Evolutionary conservation across 2,888 invertebrate genomes (phyloP), one percentile per base, ranked within the genome.

Genomic region (Thumatha senex): DNA sequence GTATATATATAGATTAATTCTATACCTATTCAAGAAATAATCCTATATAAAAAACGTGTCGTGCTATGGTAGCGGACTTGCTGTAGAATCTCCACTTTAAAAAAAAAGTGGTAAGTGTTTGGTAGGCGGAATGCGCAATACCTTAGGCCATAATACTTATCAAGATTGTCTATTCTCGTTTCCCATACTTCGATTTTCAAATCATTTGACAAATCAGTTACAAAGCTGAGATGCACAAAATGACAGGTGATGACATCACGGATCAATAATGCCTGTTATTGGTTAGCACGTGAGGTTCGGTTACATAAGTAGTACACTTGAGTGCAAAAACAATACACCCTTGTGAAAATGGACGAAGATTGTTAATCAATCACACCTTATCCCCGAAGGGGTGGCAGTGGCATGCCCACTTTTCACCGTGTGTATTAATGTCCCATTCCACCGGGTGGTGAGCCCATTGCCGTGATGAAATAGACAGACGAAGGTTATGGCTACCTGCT

Each of bases 241-340:
- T 70, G 65, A 56, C 56, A 53, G 51, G 42, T 77, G 80, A 84
- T 86, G 86, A 84, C 84, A 82, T 84, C 85, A 85, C 82, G 80
- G 66, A 73, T 57, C 64, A 58, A 75, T 82, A 81, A 83, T 83
- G 67, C 64, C 67, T 57, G 67, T 75, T 75, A 79, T 78, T 74
- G 74, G 75, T 56, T 61, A 63, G 76, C 76, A 78, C 82, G 80
- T 80, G 82, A 81, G 66, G 59, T 58, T 76, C 72, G 64, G 69
- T 70, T 59, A 54, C 46, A 45, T 58, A 46, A 55, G 58, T 79
- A 65, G 58, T 79, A 65, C 69, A 80, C 57, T 61, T 56, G 18
- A n/a, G 52, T 61, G 54, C 70, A 70, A 51, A 35, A 54, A 62
- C 5, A 64, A 63, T 18, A 30, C 47, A 1, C 18, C 18, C 18